These are phyloP conservation scores for Dicrostonyx torquatus DNA, from an alignment of 2,797 vertebrate species.

Conservation along the genomic window DNA sequence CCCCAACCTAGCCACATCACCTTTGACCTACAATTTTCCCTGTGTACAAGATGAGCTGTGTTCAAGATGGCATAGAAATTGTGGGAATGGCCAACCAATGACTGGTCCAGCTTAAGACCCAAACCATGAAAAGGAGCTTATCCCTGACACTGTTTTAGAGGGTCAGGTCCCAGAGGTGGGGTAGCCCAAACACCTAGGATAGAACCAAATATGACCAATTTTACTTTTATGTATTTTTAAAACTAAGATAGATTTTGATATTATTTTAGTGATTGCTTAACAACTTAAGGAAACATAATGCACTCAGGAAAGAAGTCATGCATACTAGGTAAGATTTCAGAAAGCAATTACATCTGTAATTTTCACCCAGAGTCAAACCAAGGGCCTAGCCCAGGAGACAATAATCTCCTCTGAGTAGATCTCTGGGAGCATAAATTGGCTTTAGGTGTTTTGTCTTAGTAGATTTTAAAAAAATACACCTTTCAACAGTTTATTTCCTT, in stretches of 20 bases:
- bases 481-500: neutral
- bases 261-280: neutral
- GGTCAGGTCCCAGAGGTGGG: neutral
- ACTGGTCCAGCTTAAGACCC: neutral
- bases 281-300: neutral
- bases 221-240: neutral
- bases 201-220: neutral
- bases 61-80: neutral
- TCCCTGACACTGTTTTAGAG: neutral
- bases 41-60: neutral
- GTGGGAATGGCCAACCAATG: neutral
- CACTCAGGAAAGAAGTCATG: neutral
- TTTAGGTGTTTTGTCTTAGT: neutral
- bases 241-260: neutral
- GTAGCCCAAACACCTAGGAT: neutral
- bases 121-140: neutral
- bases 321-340: neutral
- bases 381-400: neutral
- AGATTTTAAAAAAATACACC: constrained; percentile 8
- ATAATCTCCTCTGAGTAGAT: neutral
- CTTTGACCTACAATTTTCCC: neutral
- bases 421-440: neutral
- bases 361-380: neutral
- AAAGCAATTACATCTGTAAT: neutral
- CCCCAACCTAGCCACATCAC: neutral